Conservation (phyloP, 2,888 invertebrate species). For the Rhimphoctona megacephalus region DNA sequence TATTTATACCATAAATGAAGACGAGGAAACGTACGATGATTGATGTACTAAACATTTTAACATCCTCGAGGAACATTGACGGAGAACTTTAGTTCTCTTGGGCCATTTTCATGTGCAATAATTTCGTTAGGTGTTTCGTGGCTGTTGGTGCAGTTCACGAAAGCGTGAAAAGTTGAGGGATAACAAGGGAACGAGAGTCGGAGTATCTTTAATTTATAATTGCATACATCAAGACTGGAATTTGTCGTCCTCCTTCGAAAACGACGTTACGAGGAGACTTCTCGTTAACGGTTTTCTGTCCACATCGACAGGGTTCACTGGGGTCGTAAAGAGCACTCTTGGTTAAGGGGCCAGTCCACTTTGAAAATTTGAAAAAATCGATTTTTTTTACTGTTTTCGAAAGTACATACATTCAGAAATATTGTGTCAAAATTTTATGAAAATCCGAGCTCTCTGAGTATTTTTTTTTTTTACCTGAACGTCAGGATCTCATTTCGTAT, state of each 20-base stretch:
- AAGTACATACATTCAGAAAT: no score
- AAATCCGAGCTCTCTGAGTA: no score
- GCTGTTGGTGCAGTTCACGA: not conserved
- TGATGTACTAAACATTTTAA: constrained; percentile 4
- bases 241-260: not conserved
- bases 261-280: not conserved
- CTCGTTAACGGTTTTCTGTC: not conserved
- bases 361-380: no score
- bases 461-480: no score
- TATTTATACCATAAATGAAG: not conserved
- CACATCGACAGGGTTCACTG: not conserved
- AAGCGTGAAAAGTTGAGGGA: not conserved
- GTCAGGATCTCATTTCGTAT: no score
- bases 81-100: constrained; percentile 1
- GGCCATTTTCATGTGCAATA: constrained; percentile 34
- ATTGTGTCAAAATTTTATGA: no score
- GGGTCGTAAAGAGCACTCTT: not conserved
- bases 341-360: no score
- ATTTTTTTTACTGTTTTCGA: no score
- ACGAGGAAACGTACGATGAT: not conserved
- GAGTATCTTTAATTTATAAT: constrained; percentile 55
- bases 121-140: constrained; percentile 22
- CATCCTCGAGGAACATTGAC: constrained; percentile 8
- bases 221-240: constrained; percentile 21
- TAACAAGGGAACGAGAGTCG: constrained; percentile 1